These are phyloP conservation scores for Phyllotreta striolata DNA, from an alignment of 2,888 invertebrate species.

Conservation along the genomic window DNA sequence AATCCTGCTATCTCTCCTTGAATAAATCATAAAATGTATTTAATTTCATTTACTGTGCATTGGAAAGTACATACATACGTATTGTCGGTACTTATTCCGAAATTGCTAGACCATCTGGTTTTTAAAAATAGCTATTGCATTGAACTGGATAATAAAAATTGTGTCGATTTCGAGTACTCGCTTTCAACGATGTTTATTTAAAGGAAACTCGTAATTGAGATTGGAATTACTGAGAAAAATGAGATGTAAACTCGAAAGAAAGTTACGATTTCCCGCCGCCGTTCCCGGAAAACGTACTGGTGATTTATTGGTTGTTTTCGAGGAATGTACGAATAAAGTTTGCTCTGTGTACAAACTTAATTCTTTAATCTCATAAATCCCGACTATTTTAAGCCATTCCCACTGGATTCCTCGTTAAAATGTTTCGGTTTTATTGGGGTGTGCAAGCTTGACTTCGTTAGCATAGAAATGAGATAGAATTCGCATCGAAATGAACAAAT, in stretches of 20 bases:
- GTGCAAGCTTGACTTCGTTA: too few species aligned
- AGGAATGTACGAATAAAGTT: too few species aligned
- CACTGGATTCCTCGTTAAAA: too few species aligned
- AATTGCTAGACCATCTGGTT: constrained; percentile 8
- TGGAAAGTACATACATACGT: background rate
- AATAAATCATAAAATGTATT: constrained; percentile 10
- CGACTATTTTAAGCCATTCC: too few species aligned
- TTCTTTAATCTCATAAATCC: too few species aligned
- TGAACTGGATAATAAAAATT: constrained; percentile 8
- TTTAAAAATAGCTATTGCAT: constrained; percentile 15
- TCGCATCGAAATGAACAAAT: too few species aligned
- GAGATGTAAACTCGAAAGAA: background rate
- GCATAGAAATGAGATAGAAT: too few species aligned
- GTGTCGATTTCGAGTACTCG: constrained; percentile 10
- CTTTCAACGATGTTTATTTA: constrained; percentile 13
- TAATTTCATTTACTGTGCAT: constrained; percentile 6
- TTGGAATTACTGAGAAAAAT: constrained; percentile 6
- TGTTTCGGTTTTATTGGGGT: too few species aligned
- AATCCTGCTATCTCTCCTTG: constrained; percentile 7
- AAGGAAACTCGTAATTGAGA: constrained; percentile 2
- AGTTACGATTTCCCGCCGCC: background rate
- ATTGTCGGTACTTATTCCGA: background rate
- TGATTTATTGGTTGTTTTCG: too few species aligned
- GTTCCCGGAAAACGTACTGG: background rate
- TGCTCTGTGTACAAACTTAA: too few species aligned